A percentile compares a stretch with the other conserved stretches of the same genome.
Evolutionary conservation across 2,113 vertebrate genomes (phyloP).

Genomic region (Xyrauchen texanus): DNA sequence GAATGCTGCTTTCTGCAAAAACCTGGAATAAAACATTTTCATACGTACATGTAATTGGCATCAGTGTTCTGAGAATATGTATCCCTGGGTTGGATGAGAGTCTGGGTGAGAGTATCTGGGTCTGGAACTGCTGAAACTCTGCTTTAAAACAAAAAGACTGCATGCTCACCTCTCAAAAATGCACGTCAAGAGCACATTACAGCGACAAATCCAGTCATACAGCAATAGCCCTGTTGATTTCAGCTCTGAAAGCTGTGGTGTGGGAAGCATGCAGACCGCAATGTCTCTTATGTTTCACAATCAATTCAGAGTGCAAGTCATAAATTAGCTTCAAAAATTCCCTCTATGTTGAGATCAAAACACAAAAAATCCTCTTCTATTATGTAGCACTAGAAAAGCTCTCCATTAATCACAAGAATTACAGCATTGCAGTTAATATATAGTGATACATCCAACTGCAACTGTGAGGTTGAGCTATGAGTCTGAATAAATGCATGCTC

Average conservation of each 20-base stretch:
- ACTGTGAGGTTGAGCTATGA: slow-evolving; percentile 20
- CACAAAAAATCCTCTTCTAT: too few species aligned
- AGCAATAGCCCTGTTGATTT: slow-evolving; percentile 25
- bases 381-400: too few species aligned
- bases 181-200: not conserved
- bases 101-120: too few species aligned
- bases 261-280: slow-evolving; percentile 24
- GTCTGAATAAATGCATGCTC: slow-evolving; percentile 21
- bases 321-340: slow-evolving; percentile 25
- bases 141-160: not conserved
- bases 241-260: slow-evolving; percentile 13
- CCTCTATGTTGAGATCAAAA: not conserved
- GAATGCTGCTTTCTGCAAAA: too few species aligned
- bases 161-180: slow-evolving; percentile 21
- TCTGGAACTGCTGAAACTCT: too few species aligned
- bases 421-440: not conserved
- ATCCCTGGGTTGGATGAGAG: too few species aligned
- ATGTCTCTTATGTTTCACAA: slow-evolving; percentile 15
- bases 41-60: too few species aligned
- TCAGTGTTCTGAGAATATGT: too few species aligned
- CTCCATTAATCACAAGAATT: not conserved
- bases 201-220: slow-evolving; percentile 13
- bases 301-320: slow-evolving; percentile 16
- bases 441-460: not conserved
- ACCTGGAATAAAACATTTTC: too few species aligned